Percentiles rank a stretch among this genome's conserved stretches.
phyloP scores from a whole-genome alignment of 2,797 vertebrate species.

The Catharus ustulatus region DNA sequence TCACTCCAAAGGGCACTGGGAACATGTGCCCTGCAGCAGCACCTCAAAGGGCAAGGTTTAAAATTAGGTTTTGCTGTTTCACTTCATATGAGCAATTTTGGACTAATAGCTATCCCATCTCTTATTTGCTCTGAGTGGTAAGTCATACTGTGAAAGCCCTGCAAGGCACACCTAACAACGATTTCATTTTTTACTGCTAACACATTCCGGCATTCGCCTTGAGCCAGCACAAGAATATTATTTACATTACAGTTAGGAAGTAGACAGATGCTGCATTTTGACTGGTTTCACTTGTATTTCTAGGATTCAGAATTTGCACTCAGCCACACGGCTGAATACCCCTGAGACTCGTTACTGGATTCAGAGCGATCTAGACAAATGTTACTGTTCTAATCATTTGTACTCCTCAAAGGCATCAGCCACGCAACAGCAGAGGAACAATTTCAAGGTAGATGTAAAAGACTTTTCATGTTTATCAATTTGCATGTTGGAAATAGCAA shows the following conservation, averaged over 20 bases:
- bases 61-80: constrained; percentile 47
- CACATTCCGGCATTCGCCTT: neutral
- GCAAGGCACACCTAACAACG: neutral
- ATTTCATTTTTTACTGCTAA: neutral
- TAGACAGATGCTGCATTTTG: neutral
- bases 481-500: neutral
- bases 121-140: neutral
- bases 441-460: constrained; percentile 35
- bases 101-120: constrained; percentile 42
- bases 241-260: neutral
- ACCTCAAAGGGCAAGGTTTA: constrained; percentile 52
- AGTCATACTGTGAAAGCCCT: neutral
- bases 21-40: neutral
- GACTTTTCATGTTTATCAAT: neutral
- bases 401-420: constrained; percentile 34
- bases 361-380: constrained; percentile 32
- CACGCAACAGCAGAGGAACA: neutral
- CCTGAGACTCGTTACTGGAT: constrained; percentile 7
- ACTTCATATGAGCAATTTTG: constrained; percentile 26
- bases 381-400: constrained; percentile 8
- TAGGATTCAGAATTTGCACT: constrained; percentile 14
- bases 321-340: constrained; percentile 12
- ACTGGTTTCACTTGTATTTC: neutral
- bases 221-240: neutral
- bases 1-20: neutral